Evolutionary conservation across 1,140 invertebrate genomes (phyloP), one percentile per base, ranked within the genome.

Genomic region (Sitophilus oryzae): DNA sequence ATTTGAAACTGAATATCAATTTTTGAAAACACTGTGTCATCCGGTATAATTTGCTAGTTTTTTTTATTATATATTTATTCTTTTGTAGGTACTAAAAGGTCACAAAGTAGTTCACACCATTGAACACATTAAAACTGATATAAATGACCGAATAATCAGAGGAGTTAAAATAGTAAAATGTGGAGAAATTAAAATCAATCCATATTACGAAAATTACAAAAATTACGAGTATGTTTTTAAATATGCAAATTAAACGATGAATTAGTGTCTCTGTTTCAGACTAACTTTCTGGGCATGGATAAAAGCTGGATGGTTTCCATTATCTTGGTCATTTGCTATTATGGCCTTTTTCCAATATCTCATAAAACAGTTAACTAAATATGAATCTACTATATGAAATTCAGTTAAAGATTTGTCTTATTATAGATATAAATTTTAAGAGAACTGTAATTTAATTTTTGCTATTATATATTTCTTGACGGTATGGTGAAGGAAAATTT

Each of bases 31-130:
- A n/a, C n/a, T n/a, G n/a, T n/a, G n/a, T n/a, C n/a, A n/a, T n/a
- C n/a, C n/a, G n/a, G n/a, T n/a, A n/a, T n/a, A n/a, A 35, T 16
- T 4, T 5, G 1, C 10, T 37, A 21, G 14, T 30, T 2, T 52
- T 20, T 21, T 23, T 18, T 45, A 3, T 10, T 20, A 15, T 15
- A 22, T 4, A 45, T 10, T 35, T 23, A 1, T 18, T n/a, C 8
- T 21, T 65, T 67, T 65, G 25, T 61, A 87, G 82, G 84, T 90
- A 0, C 69, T 87, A 2, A 79, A 83, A 59, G 92, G 92, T n/a
- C 81, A 90, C 73, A 84, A 87, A 56, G 74, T 93, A 0, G 82
- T 96, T 0, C 88, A 91, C 65, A 83, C 85, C 60, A 86, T 96
- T 53, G 91, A 95, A 68, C 81, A 88, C 60, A 81, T 79, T 0